Base-by-base conservation (phyloP, 2,113 vertebrate genomes). In the Aphelocoma coerulescens region DNA sequence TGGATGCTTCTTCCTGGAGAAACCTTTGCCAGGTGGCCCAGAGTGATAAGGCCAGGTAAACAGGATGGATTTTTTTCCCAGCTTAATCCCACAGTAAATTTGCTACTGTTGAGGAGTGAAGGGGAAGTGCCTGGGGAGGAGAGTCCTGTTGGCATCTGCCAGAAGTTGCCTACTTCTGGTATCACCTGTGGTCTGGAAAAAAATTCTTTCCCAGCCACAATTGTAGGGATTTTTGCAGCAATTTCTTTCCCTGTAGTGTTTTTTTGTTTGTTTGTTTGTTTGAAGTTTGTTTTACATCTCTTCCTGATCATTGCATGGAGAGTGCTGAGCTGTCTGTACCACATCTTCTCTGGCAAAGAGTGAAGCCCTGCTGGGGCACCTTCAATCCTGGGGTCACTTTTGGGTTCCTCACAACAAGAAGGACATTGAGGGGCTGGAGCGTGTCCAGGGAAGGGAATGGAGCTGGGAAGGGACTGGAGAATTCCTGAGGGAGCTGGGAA, bases 401-500 rank as follows among this genome's bases (percentile, higher is more conserved):
- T 63, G 41, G 59, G n/a, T 6, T 5, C 13, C 52, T 49, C 54
- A 9, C 4, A 5, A 5, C 28, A 7, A 41, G 9, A 48, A 48
- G 51, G 51, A 30, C 61, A 30, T 6, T 5, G 39, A 63, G 68
- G 27, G 21, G 39, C 27, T 22, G 68, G 33, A 62, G 8, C 0
- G 0, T 1, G 39, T 73, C 9, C 51, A 66, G 51, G 3, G 43
- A n/a, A 57, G 51, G 49, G 49, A 74, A 57, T 0, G 2, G 49
- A 6, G 49, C 2, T 74, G 51, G 51, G 4, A 85, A 74, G 18
- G 49, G 41, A 1, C 9, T 65, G 82, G 69, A 55, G 39, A 18
- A 54, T 10, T 30, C 8, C 68, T 63, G 68, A 55, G n/a, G 59
- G 41, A 65, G 49, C 49, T 74, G 58, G 57, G 3, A 41, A 72